These are phyloP conservation scores for Sebastolobus altivelis DNA, from an alignment of 2,797 vertebrate species.

Conservation along the genomic window DNA sequence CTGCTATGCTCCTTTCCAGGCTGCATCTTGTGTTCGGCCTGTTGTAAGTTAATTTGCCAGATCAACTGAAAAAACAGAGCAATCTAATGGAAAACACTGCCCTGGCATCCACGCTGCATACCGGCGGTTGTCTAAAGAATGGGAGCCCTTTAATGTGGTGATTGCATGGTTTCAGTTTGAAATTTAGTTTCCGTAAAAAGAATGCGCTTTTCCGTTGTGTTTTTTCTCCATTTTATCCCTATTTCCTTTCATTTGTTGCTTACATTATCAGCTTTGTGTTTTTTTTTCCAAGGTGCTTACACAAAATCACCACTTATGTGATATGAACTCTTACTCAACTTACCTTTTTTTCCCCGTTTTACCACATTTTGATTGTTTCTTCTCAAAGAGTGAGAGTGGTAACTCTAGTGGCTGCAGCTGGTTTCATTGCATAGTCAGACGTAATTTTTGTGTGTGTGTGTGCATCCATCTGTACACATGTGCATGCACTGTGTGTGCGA, in stretches of 20 bases:
- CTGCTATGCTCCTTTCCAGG: conserved; percentile 84
- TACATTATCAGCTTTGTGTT: conserved; percentile 69
- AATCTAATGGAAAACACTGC: conserved; percentile 86
- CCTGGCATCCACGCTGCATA: conserved; percentile 82
- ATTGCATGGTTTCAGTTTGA: conserved; percentile 83
- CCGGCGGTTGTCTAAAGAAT: conserved; percentile 82
- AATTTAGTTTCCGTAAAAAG: conserved; percentile 84
- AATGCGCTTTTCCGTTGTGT: conserved; percentile 79
- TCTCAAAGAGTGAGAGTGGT: conserved; percentile 45
- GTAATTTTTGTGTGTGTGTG: neutral
- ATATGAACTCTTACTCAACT: conserved; percentile 67
- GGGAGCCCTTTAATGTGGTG: conserved; percentile 86
- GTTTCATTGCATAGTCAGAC: conserved; percentile 58
- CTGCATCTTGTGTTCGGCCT: conserved; percentile 85
- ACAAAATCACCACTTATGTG: conserved; percentile 57
- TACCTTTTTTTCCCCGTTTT: conserved; percentile 27
- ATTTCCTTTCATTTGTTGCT: conserved; percentile 80
- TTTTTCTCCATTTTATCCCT: conserved; percentile 72
- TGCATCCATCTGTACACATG: conserved; percentile 39
- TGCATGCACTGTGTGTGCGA: conserved; percentile 13
- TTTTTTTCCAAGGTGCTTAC: conserved; percentile 55
- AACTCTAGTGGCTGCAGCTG: conserved; percentile 66
- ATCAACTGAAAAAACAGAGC: conserved; percentile 85
- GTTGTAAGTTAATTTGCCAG: conserved; percentile 89
- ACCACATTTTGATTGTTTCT: conserved; percentile 54